Evolutionary conservation across 1,140 invertebrate genomes (phyloP), one percentile per base, ranked within the genome.

Genomic region (Bombus soroeensis): DNA sequence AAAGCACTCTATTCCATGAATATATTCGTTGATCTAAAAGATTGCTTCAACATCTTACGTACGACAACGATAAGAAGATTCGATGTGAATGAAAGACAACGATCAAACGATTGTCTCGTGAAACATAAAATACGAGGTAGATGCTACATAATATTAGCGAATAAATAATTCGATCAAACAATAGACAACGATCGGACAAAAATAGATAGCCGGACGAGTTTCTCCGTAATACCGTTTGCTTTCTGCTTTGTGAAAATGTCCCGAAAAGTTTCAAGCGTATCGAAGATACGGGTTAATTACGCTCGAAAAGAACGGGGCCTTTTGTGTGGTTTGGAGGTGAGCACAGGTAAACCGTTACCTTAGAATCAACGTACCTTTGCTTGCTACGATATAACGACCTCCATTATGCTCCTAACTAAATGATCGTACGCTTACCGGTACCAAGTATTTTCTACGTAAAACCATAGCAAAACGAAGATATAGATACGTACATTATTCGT

Each of bases 201-300:
- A 59, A 34, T 25, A n/a, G 25, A 22, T 18, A 18, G 37, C 12
- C 15, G 47, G 28, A 43, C 87, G 87, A 80, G 64, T 88, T 86
- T 86, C 80, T 80, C 66, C 18, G 34, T 25, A 37, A 47, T 80
- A 64, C 37, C 68, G 59, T 47, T 70, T 73, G 37, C 66, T 88
- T 80, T 86, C 57, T 71, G 62, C 62, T 57, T n/a, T 47, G 66
- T 47, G 79, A 83, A 86, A 91, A 90, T 79, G 88, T 87, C 41
- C 68, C 83, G 66, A 90, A 88, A 89, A 84, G 80, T 66, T 88
- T 62, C 82, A 73, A 90, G 83, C 83, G 87, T 88, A 64, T 88
- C 83, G 78, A 79, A 88, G 77, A 88, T 81, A 84, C 81, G 77
- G 73, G 81, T 85, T 90, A 90, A 92, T 89, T 89, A 86, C 81